phyloP scores from a whole-genome alignment of 2,113 vertebrate genomes.

The Camelus bactrianus region DNA sequence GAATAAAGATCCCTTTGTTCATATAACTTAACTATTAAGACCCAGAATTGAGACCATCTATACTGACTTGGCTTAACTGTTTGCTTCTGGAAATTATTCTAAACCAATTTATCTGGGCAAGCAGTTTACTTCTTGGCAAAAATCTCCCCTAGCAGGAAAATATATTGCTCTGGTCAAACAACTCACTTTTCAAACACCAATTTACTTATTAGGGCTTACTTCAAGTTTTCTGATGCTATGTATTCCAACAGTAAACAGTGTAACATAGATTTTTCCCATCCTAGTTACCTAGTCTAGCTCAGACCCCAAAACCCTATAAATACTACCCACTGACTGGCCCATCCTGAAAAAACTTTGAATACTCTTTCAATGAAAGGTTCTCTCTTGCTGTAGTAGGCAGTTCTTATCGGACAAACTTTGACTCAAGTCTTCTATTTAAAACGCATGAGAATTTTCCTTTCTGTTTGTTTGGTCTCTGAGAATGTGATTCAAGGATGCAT shows the following conservation, averaged over 20 bases:
- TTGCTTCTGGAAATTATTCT: constrained; percentile 38
- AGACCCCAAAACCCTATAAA: not conserved
- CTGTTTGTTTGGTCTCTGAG: not conserved
- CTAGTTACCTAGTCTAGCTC: not conserved
- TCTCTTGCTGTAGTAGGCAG: not conserved
- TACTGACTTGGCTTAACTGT: not conserved
- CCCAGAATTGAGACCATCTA: not conserved
- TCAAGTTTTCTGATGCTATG: not conserved
- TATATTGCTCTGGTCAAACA: not conserved
- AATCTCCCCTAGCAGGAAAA: not conserved
- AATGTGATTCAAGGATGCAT: not conserved
- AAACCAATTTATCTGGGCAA: not conserved
- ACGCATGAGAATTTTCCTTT: not conserved
- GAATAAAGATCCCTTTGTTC: not conserved
- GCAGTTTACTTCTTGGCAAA: not conserved
- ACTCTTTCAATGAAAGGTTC: not conserved
- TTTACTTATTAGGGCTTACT: not conserved
- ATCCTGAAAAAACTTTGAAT: not conserved
- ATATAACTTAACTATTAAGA: not conserved
- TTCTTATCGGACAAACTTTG: not conserved
- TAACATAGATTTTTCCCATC: not conserved
- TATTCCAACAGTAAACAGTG: not conserved
- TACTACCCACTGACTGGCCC: not conserved
- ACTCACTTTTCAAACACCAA: not conserved
- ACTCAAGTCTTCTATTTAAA: not conserved